phyloP scores from a whole-genome alignment of 1,140 invertebrate species.

The Apis florea region DNA sequence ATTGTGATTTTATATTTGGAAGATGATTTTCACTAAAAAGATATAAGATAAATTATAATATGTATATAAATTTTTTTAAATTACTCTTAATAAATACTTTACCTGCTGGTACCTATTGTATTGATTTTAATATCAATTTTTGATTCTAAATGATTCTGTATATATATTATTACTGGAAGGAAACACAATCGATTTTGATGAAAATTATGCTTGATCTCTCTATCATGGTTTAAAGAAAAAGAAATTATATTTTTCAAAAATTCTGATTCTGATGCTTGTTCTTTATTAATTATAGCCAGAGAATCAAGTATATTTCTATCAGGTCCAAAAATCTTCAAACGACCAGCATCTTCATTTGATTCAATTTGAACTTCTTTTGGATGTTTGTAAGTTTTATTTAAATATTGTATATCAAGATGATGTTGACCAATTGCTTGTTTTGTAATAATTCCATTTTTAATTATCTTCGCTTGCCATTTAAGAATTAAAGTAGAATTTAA shows the following conservation, averaged over 20 bases:
- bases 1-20: slow-evolving; percentile 74
- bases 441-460: slow-evolving; percentile 66
- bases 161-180: slow-evolving; percentile 71
- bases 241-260: slow-evolving; percentile 72
- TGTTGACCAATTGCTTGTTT: slow-evolving; percentile 77
- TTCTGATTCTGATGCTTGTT: slow-evolving; percentile 66
- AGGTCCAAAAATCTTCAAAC: slow-evolving; percentile 77
- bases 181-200: slow-evolving; percentile 69
- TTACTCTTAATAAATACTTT: slow-evolving; percentile 38
- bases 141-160: slow-evolving; percentile 77
- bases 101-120: slow-evolving; percentile 78
- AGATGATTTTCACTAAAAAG: slow-evolving; percentile 71
- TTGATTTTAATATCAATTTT: slow-evolving; percentile 72
- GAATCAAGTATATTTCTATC: slow-evolving; percentile 72
- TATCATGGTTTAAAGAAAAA: slow-evolving; percentile 72
- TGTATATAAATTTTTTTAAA: background rate
- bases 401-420: slow-evolving; percentile 74
- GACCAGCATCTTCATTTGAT: slow-evolving; percentile 69
- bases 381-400: slow-evolving; percentile 75
- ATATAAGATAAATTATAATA: slow-evolving; percentile 25
- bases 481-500: slow-evolving; percentile 73
- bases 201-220: slow-evolving; percentile 74
- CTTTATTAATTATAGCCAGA: slow-evolving; percentile 57
- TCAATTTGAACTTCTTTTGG: slow-evolving; percentile 67
- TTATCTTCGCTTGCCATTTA: slow-evolving; percentile 74